These are phyloP conservation scores for Hetaerina americana DNA, from an alignment of 1,140 invertebrate species.

Conservation along the genomic window DNA sequence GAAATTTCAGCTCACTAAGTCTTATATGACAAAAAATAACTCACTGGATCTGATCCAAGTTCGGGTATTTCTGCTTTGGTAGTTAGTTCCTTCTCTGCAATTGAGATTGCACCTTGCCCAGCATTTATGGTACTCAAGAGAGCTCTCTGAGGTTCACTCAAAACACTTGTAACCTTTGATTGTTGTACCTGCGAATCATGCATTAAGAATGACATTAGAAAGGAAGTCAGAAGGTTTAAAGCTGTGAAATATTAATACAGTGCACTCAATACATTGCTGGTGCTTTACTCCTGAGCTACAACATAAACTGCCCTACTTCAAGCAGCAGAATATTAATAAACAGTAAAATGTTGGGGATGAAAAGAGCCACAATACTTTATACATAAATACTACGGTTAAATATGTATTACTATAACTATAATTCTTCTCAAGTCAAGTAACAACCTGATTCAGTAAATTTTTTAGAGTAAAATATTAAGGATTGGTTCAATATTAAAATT, in stretches of 20 bases:
- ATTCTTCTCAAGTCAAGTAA: too few relatives aligned
- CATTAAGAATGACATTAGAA: constrained; percentile 9
- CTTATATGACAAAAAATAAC: too few relatives aligned
- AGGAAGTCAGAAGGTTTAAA: background rate
- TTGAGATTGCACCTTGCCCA: constrained; percentile 71
- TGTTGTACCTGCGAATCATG: constrained; percentile 56
- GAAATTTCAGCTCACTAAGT: too few relatives aligned
- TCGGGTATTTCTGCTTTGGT: constrained; percentile 60
- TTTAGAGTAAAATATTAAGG: too few relatives aligned
- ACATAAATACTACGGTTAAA: too few relatives aligned
- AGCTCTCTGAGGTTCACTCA: constrained; percentile 82
- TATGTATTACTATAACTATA: too few relatives aligned
- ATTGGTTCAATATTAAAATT: too few relatives aligned
- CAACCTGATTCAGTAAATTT: too few relatives aligned
- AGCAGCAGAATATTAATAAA: too few relatives aligned
- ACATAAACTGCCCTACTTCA: too few relatives aligned
- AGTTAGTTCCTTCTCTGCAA: constrained; percentile 69
- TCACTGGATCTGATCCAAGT: constrained; percentile 61
- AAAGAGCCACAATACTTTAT: too few relatives aligned
- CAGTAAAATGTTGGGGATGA: too few relatives aligned
- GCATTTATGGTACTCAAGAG: constrained; percentile 78
- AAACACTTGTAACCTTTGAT: constrained; percentile 66
- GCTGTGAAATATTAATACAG: constrained; percentile 8
- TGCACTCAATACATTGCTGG: constrained; percentile 4
- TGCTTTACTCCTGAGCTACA: background rate